Percentiles rank a stretch among this genome's conserved stretches.
Evolutionary conservation across 2,888 invertebrate genomes (phyloP).

Genomic region (Cecidostiba fungosa): DNA sequence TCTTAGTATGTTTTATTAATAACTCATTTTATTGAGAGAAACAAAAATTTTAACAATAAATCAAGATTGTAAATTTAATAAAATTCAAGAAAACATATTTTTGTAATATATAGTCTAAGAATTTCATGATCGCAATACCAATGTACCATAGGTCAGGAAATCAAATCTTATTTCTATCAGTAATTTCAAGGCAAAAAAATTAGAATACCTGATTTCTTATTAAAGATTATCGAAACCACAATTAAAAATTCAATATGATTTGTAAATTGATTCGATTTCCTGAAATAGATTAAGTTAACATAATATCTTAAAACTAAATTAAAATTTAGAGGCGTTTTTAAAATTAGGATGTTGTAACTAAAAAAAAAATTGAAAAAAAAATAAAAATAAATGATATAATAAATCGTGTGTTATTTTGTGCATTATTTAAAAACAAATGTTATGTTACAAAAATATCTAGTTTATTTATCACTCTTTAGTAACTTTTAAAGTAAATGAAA

Average conservation of each 20-base stretch:
- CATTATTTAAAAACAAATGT: conserved; percentile 58
- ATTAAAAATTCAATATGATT: neutral
- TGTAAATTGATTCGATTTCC: conserved; percentile 41
- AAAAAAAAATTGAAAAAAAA: conserved; percentile 32
- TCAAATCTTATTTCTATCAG: neutral
- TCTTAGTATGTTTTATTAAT: conserved; percentile 18
- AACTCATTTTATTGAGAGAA: neutral
- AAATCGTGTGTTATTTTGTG: conserved; percentile 46
- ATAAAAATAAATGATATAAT: conserved; percentile 49
- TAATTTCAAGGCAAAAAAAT: neutral
- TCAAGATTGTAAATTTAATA: conserved; percentile 1
- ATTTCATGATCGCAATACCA: neutral
- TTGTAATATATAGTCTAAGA: conserved; percentile 26
- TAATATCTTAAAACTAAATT: conserved; percentile 42
- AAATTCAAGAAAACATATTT: conserved; percentile 28
- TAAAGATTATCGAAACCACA: neutral
- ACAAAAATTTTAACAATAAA: conserved; percentile 34
- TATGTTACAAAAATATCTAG: conserved; percentile 53
- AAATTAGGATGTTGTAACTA: conserved; percentile 27
- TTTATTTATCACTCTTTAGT: conserved; percentile 51
- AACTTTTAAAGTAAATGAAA: conserved; percentile 46
- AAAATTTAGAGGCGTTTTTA: conserved; percentile 22
- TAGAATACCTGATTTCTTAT: neutral
- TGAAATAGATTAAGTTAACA: conserved; percentile 27
- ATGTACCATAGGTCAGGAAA: conserved; percentile 28